Conservation (phyloP, 2,888 invertebrate species). For the Drosophila prostipennis region DNA sequence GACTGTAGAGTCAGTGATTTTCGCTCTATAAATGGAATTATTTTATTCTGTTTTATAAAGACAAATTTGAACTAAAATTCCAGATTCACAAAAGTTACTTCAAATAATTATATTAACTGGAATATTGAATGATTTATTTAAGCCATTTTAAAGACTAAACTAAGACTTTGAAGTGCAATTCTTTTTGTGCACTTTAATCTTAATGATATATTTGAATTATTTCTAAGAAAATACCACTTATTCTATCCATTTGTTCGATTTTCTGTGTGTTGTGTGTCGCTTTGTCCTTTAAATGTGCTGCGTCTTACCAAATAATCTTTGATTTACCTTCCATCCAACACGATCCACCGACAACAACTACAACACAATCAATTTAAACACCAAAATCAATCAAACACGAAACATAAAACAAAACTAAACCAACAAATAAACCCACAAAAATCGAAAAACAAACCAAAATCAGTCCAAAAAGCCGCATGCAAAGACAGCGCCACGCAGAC, state of each 20-base stretch:
- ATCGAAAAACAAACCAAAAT: conserved; percentile 13
- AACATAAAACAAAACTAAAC: conserved; percentile 2
- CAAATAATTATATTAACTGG: no score
- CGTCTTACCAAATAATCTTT: conserved; percentile 55
- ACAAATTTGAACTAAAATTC: no score
- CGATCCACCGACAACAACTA: conserved; percentile 41
- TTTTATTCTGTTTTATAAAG: neutral
- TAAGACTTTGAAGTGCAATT: neutral
- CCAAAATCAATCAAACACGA: conserved; percentile 1
- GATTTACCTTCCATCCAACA: conserved; percentile 59
- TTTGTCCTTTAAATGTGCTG: conserved; percentile 32
- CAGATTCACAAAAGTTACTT: no score
- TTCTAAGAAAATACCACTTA: neutral
- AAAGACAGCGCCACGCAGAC: conserved; percentile 80
- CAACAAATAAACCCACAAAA: conserved; percentile 2
- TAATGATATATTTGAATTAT: neutral
- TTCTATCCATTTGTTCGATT: conserved; percentile 1
- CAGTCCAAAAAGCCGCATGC: conserved; percentile 80
- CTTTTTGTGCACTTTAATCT: neutral
- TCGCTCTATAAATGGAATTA: no score
- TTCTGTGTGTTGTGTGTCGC: conserved; percentile 19
- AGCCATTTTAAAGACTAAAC: neutral
- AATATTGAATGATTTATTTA: no score
- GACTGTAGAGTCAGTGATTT: neutral
- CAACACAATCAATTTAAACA: conserved; percentile 20